Evolutionary conservation across 2,113 vertebrate species (phyloP), one percentile per base, ranked within the genome.

Genomic region (Oncorhynchus clarkii): DNA sequence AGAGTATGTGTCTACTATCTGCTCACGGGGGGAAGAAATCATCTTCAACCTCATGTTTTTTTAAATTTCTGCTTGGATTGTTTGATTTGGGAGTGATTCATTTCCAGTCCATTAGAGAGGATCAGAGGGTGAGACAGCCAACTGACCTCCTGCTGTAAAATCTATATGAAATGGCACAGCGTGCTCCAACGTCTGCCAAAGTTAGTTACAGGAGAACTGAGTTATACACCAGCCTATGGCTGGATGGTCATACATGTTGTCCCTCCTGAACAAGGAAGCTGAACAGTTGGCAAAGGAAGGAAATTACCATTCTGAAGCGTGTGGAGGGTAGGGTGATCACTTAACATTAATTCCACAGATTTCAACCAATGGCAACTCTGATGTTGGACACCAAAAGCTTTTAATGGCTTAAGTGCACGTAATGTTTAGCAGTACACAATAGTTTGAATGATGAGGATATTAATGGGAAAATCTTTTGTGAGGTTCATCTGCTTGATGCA

Each of bases 51-150:
- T 57, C 5, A 13, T 48, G 26, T 12, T 67, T n/a, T 34, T 20
- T 70, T 69, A 72, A 0, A 27, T 80, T 84, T 88, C 80, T 5
- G 51, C 71, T 78, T 84, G 72, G 78, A 84, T 84, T 84, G 87
- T 84, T 84, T 89, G 84, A 88, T 85, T 45, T 45, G 39, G 9
- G 9, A 45, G 39, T 45, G 39, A 45, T 45, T 45, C 39, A 45
- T 45, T 88, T 89, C 81, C 82, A 82, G 80, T 85, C 89, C 84
- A 88, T 89, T 90, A 87, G 82, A 79, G 87, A 66, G 14, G 80
- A 74, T 73, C 67, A 70, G 74, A 73, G 80, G 84, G 78, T 67
- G 51, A 67, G 78, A n/a, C 76, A 54, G 66, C 82, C 78, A 76
- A 76, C 77, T 81, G 89, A 91, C 89, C 88, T 79, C 73, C 74